Evolutionary conservation across 2,797 vertebrate genomes (phyloP), one percentile per base, ranked within the genome.

Genomic region (Psittacula derbiana): DNA sequence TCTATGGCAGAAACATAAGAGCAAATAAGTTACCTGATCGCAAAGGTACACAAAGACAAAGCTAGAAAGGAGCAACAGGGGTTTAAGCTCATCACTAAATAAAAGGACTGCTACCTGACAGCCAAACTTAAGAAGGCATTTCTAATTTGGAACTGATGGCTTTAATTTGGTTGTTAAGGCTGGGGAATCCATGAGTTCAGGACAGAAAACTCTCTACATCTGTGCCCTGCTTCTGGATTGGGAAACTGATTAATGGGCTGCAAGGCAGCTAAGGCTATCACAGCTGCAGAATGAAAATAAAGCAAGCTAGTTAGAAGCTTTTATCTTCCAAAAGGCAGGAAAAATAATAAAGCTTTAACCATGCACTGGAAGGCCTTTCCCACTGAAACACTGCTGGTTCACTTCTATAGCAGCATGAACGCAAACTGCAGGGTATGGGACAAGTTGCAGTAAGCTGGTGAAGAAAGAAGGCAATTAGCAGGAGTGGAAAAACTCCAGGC

Each of bases 281-380:
- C 62, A 93, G 89, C 46, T 90, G 80, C 50, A 92, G 79, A 94
- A 90, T 57, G 46, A 83, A 92, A 94, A 75, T 69, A 91, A 88
- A 90, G 10, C 57, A 74, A 90, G 33, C 46, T 93, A 72, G 31
- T 92, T 94, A 85, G 43, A 27, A 84, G 50, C 43, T 84, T 92
- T 88, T 88, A 65, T 84, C 40, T 73, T 81, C 83, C 49, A 72
- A 89, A 86, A 91, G 16, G 46, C 58, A 88, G 71, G 86, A 53
- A 66, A 93, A 89, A 92, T 72, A 92, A 88, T 20, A 72, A 60
- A 92, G 43, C 46, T 92, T 58, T 46, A 50, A 50, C 30, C 15
- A 53, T 36, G 75, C 31, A 83, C 58, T 64, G 79, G 78, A 94
- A 88, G 46, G 70, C 75, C 74, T 89, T 95, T 89, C 78, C 70